phyloP scores from a whole-genome alignment of 2,888 invertebrate genomes.

The Steinernema carpocapsae region DNA sequence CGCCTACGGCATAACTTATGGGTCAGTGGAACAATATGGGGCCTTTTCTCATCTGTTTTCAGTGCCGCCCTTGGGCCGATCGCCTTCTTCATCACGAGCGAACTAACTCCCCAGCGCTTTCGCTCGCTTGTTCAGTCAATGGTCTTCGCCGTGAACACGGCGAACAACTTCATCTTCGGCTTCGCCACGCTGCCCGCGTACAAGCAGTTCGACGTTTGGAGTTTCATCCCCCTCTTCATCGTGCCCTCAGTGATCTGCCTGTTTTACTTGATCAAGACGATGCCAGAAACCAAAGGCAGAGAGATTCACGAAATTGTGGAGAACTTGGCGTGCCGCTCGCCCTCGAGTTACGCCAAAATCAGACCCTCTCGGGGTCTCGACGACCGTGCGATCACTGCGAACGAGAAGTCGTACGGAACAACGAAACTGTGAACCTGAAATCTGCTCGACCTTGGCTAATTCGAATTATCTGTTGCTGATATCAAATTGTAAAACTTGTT shows the following conservation, averaged over 20 bases:
- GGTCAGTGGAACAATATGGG: constrained; percentile 39
- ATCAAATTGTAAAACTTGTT: background rate
- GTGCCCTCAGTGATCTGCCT: constrained; percentile 48
- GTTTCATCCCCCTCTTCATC: constrained; percentile 53
- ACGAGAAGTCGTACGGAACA: constrained; percentile 15
- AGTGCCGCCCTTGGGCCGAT: constrained; percentile 55
- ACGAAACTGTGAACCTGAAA: constrained; percentile 17
- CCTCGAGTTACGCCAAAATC: background rate
- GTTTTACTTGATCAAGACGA: constrained; percentile 43
- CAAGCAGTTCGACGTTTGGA: constrained; percentile 46
- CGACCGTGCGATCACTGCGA: background rate
- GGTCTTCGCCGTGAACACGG: constrained; percentile 54
- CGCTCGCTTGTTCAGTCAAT: constrained; percentile 59
- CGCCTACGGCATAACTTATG: constrained; percentile 56
- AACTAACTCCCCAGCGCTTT: constrained; percentile 53
- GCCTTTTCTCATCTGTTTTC: constrained; percentile 15
- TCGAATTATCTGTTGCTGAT: background rate
- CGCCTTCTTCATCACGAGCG: constrained; percentile 57
- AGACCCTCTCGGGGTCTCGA: background rate
- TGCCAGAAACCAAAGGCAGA: constrained; percentile 55
- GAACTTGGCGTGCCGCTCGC: background rate
- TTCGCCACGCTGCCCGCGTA: constrained; percentile 55
- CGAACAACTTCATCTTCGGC: constrained; percentile 49
- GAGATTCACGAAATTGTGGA: constrained; percentile 54
- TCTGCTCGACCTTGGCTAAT: background rate